These are phyloP conservation scores for Pimpla rufipes DNA, from an alignment of 2,888 invertebrate species.

Conservation along the genomic window DNA sequence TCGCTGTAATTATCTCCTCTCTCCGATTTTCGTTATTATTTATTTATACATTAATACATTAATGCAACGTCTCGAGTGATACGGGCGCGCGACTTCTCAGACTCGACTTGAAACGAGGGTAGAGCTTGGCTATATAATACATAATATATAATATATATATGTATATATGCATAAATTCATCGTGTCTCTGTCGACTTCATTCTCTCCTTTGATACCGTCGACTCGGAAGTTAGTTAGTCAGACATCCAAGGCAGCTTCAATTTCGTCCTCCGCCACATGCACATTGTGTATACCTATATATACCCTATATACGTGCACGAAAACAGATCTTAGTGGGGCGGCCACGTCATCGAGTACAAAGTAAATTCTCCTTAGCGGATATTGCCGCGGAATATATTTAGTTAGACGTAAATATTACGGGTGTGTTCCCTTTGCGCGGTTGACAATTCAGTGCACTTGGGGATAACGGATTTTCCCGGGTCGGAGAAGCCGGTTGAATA, in stretches of 20 bases:
- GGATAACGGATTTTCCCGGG: not conserved
- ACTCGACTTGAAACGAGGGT: not conserved
- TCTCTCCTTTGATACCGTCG: constrained; percentile 48
- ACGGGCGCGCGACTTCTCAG: not conserved
- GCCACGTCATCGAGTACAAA: not conserved
- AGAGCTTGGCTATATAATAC: not conserved
- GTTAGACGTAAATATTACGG: not conserved
- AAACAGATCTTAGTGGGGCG: not conserved
- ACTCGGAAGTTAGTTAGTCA: constrained; percentile 12
- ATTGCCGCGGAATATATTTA: not conserved
- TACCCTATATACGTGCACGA: not conserved
- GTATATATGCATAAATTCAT: constrained; percentile 21
- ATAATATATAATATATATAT: too few species aligned
- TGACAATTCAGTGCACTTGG: not conserved
- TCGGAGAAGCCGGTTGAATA: not conserved
- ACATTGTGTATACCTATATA: not conserved
- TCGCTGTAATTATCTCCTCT: constrained; percentile 47
- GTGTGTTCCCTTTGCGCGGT: not conserved
- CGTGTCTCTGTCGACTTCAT: constrained; percentile 34
- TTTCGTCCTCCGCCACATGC: not conserved
- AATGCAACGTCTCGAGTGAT: constrained; percentile 8
- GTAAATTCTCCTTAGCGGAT: not conserved
- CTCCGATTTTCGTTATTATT: constrained; percentile 58
- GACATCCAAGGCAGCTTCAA: not conserved
- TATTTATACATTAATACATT: constrained; percentile 40